Percentiles rank a stretch among this genome's conserved stretches.
phyloP scores from a whole-genome alignment of 2,113 vertebrate genomes.

The Daubentonia madagascariensis region DNA sequence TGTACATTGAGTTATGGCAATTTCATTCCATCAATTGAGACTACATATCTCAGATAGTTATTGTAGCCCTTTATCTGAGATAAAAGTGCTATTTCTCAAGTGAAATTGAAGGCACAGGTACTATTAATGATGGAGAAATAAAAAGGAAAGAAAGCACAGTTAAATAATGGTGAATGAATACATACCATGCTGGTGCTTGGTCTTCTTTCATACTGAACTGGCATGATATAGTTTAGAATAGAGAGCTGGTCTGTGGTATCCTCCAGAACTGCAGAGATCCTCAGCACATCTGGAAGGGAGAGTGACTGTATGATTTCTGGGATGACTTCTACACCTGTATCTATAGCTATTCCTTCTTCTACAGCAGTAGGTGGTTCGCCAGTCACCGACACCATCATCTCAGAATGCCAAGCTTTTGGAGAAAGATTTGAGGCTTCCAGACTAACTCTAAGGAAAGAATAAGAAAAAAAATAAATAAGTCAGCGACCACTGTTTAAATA shows the following conservation, averaged over 20 bases:
- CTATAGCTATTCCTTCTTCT: not conserved
- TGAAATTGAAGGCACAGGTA: not conserved
- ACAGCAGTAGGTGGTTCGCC: not conserved
- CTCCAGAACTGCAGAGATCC: constrained; percentile 83
- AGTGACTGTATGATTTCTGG: constrained; percentile 68
- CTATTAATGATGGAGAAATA: not conserved
- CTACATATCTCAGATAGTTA: not conserved
- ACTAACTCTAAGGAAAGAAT: not conserved
- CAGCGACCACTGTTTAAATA: not conserved
- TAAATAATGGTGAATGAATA: not conserved
- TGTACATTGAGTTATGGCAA: not conserved
- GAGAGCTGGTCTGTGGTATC: constrained; percentile 85
- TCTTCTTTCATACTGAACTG: constrained; percentile 33
- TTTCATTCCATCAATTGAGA: not conserved
- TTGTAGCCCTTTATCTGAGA: not conserved
- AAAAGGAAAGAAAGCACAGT: constrained; percentile 1
- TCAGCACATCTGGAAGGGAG: constrained; percentile 79
- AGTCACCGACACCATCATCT: not conserved
- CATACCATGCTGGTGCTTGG: constrained; percentile 70
- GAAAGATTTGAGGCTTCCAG: not conserved
- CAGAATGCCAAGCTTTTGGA: not conserved
- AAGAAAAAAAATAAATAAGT: not conserved
- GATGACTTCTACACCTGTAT: not conserved
- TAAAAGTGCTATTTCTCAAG: not conserved
- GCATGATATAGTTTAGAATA: constrained; percentile 86